Evolutionary conservation across 1,140 invertebrate genomes (phyloP).

Genomic region (Leptinotarsa lineolata): DNA sequence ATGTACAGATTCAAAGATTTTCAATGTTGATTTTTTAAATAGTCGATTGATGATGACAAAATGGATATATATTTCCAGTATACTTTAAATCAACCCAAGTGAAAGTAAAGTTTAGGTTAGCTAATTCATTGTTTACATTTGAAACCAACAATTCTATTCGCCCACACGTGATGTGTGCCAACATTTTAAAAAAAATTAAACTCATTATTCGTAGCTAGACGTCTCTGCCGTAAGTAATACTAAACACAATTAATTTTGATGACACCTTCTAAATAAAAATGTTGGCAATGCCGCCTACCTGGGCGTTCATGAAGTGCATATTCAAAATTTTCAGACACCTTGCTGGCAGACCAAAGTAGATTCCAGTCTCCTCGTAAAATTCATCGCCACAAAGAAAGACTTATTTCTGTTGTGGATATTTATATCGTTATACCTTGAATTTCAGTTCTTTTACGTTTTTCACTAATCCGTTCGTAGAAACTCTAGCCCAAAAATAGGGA

Average conservation of each 20-base stretch:
- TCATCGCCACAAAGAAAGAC: background rate
- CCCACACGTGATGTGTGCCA: background rate
- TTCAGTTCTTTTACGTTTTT: slow-evolving; percentile 4
- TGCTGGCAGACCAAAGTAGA: background rate
- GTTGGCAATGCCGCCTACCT: slow-evolving; percentile 4
- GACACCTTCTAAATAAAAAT: background rate
- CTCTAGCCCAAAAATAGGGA: background rate
- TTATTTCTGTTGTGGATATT: background rate
- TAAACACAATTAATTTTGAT: background rate
- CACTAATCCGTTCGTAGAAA: background rate
- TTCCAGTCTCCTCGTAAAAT: background rate
- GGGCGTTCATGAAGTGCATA: background rate
- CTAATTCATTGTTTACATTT: no score
- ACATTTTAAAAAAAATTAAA: background rate
- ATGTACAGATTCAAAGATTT: no score
- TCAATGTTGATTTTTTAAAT: no score
- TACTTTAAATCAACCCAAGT: no score
- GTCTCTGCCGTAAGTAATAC: background rate
- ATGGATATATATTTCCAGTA: no score
- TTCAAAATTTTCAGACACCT: slow-evolving; percentile 8
- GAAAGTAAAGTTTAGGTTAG: no score
- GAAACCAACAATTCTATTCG: background rate
- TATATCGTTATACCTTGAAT: slow-evolving; percentile 2
- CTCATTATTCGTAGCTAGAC: background rate
- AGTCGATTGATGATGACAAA: no score